Evolutionary conservation across 2,888 invertebrate genomes (phyloP), one percentile per base, ranked within the genome.

Genomic region (Trichopoda pennipes): DNA sequence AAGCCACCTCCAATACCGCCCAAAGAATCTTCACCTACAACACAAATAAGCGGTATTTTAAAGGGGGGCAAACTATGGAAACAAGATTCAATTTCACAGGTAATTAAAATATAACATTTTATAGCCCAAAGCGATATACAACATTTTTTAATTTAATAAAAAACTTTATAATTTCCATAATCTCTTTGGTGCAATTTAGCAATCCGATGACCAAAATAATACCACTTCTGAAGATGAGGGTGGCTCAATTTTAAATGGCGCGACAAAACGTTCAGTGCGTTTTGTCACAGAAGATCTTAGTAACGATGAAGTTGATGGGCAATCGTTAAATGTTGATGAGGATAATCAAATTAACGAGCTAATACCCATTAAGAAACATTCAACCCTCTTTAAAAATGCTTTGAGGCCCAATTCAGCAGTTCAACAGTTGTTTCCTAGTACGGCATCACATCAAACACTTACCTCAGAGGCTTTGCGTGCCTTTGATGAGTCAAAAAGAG

Each of bases 21-120:
- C 79, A 90, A 90, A 72, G 89, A 91, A 38, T 93, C 93, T 76
- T 81, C 84, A 44, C 94, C 94, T 0, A 94, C 94, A 1, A 92
- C 92, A 81, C 92, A 93, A 73, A 92, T 94, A 42, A 94, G 94
- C 60, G 96, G 96, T 35, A 96, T 96, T 80, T 91, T 96, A 6
- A 96, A 96, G 89, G 95, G 96, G 16, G 95, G 96, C 10, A 93
- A 95, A 81, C 92, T 96, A 16, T 95, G 96, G 95, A 95, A 95
- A 86, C 93, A 93, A 77, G 89, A 93, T 73, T 92, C 90, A 58
- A 88, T 89, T 84, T 92, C 93, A 84, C 93, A 93, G 92, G 94
- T 93, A 85, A 87, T 63, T 66, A 10, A 60, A 35, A 35, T 42
- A 38, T 6, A 42, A 68, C 38, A 2, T 38, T 10, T 38, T 38